These are phyloP conservation scores for Scaptomyza tumidula DNA, from an alignment of 2,888 invertebrate genomes.

Conservation along the genomic window DNA sequence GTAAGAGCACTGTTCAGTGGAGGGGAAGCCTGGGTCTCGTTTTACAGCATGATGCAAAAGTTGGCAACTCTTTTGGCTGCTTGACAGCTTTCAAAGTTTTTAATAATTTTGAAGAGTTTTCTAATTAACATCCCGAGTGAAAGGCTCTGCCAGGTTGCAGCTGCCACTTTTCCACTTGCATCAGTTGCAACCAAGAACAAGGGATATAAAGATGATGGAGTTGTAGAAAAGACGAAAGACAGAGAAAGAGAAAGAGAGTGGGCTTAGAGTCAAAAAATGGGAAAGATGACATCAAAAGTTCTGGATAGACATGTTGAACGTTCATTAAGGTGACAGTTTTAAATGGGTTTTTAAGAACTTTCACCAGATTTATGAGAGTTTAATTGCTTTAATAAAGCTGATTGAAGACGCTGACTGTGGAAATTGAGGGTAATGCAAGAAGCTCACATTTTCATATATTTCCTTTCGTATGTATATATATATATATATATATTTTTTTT, in stretches of 20 bases:
- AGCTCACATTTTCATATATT: not conserved
- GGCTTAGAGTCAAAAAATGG: slow-evolving; percentile 5
- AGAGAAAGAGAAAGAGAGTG: not conserved
- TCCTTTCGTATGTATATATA: not conserved
- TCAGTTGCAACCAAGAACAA: slow-evolving; percentile 16
- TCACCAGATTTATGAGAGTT: slow-evolving; percentile 67
- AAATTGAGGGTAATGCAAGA: slow-evolving; percentile 38
- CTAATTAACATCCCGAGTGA: slow-evolving; percentile 71
- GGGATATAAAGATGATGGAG: not conserved
- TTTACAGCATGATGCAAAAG: slow-evolving; percentile 42
- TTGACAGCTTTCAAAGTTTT: slow-evolving; percentile 68
- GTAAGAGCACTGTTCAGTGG: slow-evolving; percentile 16
- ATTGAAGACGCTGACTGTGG: slow-evolving; percentile 40
- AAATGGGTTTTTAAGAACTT: slow-evolving; percentile 75
- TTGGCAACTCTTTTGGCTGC: slow-evolving; percentile 46
- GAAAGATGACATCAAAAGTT: slow-evolving; percentile 41
- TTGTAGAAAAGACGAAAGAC: not conserved
- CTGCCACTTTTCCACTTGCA: slow-evolving; percentile 41
- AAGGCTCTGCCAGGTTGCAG: slow-evolving; percentile 39
- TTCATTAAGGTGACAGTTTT: slow-evolving; percentile 72
- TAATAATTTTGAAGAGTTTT: slow-evolving; percentile 80
- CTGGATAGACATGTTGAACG: slow-evolving; percentile 42
- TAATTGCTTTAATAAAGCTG: slow-evolving; percentile 70
- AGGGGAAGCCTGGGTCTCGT: not conserved
- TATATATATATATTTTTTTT: slow-evolving; percentile 14